phyloP scores from a whole-genome alignment of 2,888 invertebrate species.

The Galeruca laticollis region DNA sequence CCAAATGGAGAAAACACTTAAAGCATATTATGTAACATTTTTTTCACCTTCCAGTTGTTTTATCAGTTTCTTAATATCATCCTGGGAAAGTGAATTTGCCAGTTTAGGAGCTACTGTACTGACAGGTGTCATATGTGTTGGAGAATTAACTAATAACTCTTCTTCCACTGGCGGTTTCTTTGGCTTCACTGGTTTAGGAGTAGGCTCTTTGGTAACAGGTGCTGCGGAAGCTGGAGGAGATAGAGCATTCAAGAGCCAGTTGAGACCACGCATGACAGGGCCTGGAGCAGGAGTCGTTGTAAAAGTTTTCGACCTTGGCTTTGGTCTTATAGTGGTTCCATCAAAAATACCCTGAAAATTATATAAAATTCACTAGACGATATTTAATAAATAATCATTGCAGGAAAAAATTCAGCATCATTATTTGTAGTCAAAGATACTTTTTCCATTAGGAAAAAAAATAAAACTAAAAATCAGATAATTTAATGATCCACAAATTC shows the following conservation, averaged over 20 bases:
- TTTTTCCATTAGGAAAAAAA: no score
- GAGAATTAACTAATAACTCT: conserved; percentile 60
- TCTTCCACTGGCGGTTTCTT: conserved; percentile 48
- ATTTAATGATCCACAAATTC: no score
- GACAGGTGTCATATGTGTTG: conserved; percentile 61
- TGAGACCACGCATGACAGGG: conserved; percentile 63
- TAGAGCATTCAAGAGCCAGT: conserved; percentile 64
- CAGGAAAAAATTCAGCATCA: no score
- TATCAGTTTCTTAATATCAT: conserved; percentile 59
- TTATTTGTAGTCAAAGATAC: no score
- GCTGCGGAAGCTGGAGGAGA: conserved; percentile 54
- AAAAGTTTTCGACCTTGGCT: conserved; percentile 54
- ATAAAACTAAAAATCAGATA: no score
- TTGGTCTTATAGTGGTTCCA: conserved; percentile 53
- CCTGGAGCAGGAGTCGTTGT: conserved; percentile 67
- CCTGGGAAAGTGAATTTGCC: conserved; percentile 56
- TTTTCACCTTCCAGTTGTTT: conserved; percentile 58
- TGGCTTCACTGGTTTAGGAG: conserved; percentile 49
- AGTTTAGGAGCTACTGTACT: conserved; percentile 55
- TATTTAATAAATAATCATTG: no score
- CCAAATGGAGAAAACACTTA: no score
- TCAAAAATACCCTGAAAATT: conserved; percentile 52
- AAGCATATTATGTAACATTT: neutral
- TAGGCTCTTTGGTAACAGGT: conserved; percentile 39
- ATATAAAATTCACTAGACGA: no score